These are phyloP conservation scores for Dryas iulia DNA, from an alignment of 1,140 invertebrate species.

Conservation along the genomic window DNA sequence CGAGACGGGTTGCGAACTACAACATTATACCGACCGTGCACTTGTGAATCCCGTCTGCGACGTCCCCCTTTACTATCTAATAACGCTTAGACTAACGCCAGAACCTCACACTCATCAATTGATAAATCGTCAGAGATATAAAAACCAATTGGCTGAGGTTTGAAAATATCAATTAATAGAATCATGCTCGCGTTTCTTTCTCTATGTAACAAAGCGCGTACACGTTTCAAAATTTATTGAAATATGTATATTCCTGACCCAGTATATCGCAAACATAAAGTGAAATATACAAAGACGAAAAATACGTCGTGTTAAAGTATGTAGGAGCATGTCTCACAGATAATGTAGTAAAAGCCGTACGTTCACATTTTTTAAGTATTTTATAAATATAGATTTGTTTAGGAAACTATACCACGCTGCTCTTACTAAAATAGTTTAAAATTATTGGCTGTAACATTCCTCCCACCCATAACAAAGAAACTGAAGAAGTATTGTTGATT, in stretches of 20 bases:
- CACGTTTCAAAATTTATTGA: neutral
- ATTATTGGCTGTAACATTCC: neutral
- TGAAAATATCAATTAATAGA: no score
- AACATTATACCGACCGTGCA: neutral
- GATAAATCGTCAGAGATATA: neutral
- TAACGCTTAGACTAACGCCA: neutral
- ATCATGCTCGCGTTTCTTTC: neutral
- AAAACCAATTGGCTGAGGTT: neutral
- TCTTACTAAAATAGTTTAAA: neutral
- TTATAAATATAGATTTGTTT: neutral
- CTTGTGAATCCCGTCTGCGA: neutral
- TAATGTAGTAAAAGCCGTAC: no score
- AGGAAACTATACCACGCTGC: neutral
- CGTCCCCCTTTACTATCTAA: neutral
- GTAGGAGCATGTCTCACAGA: no score
- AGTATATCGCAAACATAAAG: neutral
- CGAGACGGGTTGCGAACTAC: constrained; percentile 4
- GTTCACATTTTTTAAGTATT: no score
- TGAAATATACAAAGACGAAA: no score
- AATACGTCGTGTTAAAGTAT: no score
- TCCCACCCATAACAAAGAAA: neutral
- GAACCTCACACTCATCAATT: neutral
- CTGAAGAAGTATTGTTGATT: neutral
- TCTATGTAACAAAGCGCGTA: neutral
- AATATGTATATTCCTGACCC: neutral